These are phyloP conservation scores for Anabas testudineus DNA, from an alignment of 2,797 vertebrate species.

Conservation along the genomic window DNA sequence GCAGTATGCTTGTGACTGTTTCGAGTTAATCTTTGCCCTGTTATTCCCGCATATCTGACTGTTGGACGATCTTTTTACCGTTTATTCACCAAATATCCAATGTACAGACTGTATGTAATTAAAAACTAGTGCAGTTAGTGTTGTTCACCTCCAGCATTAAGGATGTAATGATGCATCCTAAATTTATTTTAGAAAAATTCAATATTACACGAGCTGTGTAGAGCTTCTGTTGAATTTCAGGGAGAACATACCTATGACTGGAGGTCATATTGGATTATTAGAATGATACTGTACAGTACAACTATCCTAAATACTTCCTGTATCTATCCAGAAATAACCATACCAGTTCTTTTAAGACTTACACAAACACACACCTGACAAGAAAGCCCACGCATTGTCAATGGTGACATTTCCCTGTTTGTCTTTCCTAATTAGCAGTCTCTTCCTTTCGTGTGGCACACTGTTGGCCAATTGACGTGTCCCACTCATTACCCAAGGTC, in stretches of 20 bases:
- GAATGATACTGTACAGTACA: not conserved
- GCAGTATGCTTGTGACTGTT: not conserved
- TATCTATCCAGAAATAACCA: not conserved
- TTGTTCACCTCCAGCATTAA: not conserved
- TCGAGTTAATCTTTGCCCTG: too few species aligned
- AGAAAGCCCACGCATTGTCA: constrained; percentile 52
- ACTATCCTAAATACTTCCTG: not conserved
- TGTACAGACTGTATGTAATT: not conserved
- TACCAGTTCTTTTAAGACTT: not conserved
- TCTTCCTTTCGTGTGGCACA: constrained; percentile 23
- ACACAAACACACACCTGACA: not conserved
- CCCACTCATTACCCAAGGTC: constrained; percentile 67
- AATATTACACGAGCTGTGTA: not conserved
- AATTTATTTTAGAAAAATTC: constrained; percentile 10
- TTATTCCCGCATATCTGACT: not conserved
- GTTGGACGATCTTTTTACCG: not conserved
- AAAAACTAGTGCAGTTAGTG: too few species aligned
- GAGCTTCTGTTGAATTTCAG: constrained; percentile 6
- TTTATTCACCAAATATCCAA: not conserved
- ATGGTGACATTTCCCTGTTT: constrained; percentile 68
- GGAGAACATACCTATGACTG: constrained; percentile 2
- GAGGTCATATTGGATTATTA: constrained; percentile 1
- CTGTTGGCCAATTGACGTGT: constrained; percentile 50
- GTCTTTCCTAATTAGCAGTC: constrained; percentile 68
- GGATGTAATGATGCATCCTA: not conserved